Evolutionary conservation across 2,113 vertebrate genomes (phyloP).

Genomic region (Syngnathus scovelli): DNA sequence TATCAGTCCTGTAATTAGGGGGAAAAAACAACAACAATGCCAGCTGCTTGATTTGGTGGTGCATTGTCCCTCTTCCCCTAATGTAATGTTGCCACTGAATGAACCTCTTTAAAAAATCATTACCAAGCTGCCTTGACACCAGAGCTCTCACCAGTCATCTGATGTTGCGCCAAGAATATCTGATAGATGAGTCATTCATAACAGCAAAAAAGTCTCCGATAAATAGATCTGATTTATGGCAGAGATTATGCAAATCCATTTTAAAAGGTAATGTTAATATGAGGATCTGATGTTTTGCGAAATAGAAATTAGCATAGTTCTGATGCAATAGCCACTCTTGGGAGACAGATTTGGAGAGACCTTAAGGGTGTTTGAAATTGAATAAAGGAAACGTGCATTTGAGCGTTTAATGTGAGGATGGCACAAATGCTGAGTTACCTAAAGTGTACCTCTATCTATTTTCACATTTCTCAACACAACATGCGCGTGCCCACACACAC

Average conservation of each 20-base stretch:
- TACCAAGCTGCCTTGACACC: constrained; percentile 1
- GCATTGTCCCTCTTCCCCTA: background rate
- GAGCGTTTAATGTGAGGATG: constrained; percentile 42
- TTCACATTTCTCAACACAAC: too few relatives aligned
- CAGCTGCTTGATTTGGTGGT: background rate
- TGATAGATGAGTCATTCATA: constrained; percentile 7
- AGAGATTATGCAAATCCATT: constrained; percentile 27
- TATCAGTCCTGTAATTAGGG: too few relatives aligned
- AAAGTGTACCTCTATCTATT: background rate
- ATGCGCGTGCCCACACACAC: background rate
- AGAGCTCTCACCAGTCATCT: background rate
- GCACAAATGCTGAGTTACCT: constrained; percentile 23
- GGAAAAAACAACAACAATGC: too few relatives aligned
- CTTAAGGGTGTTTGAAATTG: background rate
- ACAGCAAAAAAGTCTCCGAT: background rate
- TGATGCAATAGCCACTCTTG: constrained; percentile 10
- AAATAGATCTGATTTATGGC: constrained; percentile 9
- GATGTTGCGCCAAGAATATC: background rate
- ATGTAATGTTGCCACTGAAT: background rate
- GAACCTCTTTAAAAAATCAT: constrained; percentile 1
- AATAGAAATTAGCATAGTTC: constrained; percentile 17
- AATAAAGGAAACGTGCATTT: constrained; percentile 13
- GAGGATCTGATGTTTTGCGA: constrained; percentile 21
- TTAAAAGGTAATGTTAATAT: constrained; percentile 23
- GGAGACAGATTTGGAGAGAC: constrained; percentile 8